These are phyloP conservation scores for Troides aeacus DNA, from an alignment of 2,888 invertebrate species.

Conservation along the genomic window DNA sequence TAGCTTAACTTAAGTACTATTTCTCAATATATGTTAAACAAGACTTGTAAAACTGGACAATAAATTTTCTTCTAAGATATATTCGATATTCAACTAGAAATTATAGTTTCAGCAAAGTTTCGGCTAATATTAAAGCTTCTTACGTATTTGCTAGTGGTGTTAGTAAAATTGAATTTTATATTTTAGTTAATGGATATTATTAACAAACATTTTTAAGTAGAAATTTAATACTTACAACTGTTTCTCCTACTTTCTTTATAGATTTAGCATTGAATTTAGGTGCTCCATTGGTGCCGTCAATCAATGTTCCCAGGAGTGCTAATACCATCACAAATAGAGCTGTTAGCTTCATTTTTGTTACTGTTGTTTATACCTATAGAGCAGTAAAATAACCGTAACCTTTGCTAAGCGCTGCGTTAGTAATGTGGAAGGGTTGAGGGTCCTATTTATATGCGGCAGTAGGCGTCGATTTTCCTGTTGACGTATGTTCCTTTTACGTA, in stretches of 20 bases:
- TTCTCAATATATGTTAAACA: background rate
- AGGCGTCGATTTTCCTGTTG: slow-evolving; percentile 4
- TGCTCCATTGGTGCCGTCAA: too few species aligned
- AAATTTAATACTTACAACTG: too few species aligned
- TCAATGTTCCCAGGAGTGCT: too few species aligned
- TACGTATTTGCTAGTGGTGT: background rate
- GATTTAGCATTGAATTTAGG: too few species aligned
- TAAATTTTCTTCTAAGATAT: background rate
- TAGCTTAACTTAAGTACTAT: too few species aligned
- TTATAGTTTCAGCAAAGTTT: background rate
- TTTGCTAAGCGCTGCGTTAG: background rate
- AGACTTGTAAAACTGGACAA: background rate
- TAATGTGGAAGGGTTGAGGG: background rate
- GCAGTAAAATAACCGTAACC: background rate
- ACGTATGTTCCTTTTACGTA: background rate
- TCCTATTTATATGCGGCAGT: slow-evolving; percentile 2
- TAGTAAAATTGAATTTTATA: background rate
- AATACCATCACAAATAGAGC: slow-evolving; percentile 23
- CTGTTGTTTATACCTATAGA: background rate
- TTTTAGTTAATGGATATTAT: too few species aligned
- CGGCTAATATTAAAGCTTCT: background rate
- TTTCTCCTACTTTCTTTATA: too few species aligned
- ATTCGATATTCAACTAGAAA: too few species aligned
- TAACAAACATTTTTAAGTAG: too few species aligned
- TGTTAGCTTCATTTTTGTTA: slow-evolving; percentile 43